Percentiles rank a stretch among this genome's conserved stretches.
phyloP scores from a whole-genome alignment of 2,888 invertebrate species.

The Patella depressa region DNA sequence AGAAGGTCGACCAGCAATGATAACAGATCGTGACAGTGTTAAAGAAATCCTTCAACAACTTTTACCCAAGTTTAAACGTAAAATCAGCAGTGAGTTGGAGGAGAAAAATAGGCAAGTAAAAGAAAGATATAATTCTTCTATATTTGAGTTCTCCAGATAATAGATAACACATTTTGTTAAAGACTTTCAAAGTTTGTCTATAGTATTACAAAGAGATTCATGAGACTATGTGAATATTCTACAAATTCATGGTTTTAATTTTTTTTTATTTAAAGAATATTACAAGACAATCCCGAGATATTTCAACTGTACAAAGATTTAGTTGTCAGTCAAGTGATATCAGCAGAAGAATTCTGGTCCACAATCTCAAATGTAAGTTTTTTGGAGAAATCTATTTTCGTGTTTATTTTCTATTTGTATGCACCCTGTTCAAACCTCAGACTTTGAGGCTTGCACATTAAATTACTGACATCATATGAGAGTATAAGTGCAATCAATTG shows the following conservation, averaged over 20 bases:
- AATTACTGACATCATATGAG: too few relatives aligned
- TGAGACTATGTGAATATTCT: too few relatives aligned
- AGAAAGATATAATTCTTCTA: not conserved
- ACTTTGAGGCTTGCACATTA: too few relatives aligned
- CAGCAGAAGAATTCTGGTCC: conserved; percentile 98
- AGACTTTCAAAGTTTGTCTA: not conserved
- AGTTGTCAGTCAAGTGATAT: conserved; percentile 94
- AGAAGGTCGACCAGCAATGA: conserved; percentile 84
- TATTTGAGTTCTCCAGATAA: too few relatives aligned
- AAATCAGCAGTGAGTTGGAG: conserved; percentile 90
- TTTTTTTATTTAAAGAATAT: conserved; percentile 75
- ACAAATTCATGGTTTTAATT: too few relatives aligned
- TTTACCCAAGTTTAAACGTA: conserved; percentile 92
- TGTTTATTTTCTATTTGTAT: too few relatives aligned
- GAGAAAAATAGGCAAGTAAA: conserved; percentile 81
- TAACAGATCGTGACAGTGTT: conserved; percentile 91
- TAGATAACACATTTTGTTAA: not conserved
- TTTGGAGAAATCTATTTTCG: too few relatives aligned
- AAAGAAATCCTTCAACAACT: conserved; percentile 92
- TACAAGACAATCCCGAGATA: conserved; percentile 90
- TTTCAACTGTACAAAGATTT: conserved; percentile 96
- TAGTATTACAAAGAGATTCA: not conserved
- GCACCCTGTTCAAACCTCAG: too few relatives aligned
- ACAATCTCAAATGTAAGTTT: conserved; percentile 58
- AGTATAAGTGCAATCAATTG: too few relatives aligned